A percentile compares a stretch with the other conserved stretches of the same genome.
phyloP scores from a whole-genome alignment of 1,140 invertebrate genomes.

The Ruditapes philippinarum region DNA sequence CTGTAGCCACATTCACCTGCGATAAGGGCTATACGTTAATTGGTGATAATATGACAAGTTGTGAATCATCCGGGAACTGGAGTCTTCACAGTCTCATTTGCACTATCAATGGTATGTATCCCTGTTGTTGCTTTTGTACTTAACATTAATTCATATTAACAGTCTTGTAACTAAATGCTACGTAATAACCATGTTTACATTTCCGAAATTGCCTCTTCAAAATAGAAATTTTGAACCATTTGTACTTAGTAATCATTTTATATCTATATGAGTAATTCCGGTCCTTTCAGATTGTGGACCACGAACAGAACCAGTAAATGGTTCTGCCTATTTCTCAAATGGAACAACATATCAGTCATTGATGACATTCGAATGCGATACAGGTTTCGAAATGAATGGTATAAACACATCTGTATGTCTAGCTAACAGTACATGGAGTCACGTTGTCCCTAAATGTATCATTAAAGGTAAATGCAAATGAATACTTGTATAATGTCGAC shows the following conservation, averaged over 20 bases:
- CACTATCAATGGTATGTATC: not conserved
- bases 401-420: not conserved
- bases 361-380: not conserved
- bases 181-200: not conserved
- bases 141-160: not conserved
- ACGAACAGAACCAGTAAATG: not conserved
- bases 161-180: no score
- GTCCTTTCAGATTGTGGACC: constrained; percentile 3
- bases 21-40: not conserved
- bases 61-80: not conserved
- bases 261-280: not conserved
- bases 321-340: not conserved
- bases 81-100: not conserved
- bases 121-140: not conserved
- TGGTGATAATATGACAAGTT: not conserved
- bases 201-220: not conserved
- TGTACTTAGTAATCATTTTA: not conserved
- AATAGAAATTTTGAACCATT: not conserved
- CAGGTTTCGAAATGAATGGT: not conserved
- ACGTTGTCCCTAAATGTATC: not conserved
- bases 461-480: no score
- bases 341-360: not conserved
- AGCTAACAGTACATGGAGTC: not conserved
- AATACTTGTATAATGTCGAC: no score
- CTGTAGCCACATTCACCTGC: not conserved